Base-by-base conservation (phyloP, 1,140 invertebrate species). In the Drusus annulatus region DNA sequence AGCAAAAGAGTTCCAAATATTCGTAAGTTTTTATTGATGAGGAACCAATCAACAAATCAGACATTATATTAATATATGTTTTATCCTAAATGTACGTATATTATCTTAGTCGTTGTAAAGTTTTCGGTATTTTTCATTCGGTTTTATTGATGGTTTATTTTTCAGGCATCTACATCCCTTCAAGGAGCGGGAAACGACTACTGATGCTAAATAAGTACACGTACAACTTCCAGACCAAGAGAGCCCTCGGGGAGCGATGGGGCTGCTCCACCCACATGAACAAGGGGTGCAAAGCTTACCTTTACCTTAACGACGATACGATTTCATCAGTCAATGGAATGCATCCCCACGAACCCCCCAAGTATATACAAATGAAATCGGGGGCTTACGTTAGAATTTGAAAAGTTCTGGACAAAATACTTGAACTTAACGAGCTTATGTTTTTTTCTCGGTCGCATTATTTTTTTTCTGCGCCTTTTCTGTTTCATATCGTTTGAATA, bases 211-310 rank as follows among this genome's bases (percentile, higher is more conserved):
- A 52, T 19, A 45, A 19, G 13, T 79, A 73, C 23, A 69, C 58
- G 0, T 79, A 71, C 36, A 58, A 5, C 25, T 50, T 58, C 16
- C 50, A 71, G 51, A 21, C 13, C 17, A 71, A 31, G 45, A 10
- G 23, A 28, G 19, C 4, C 13, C 62, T 52, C 3, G 79, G 71
- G 28, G 31, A 60, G 16, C 17, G 60, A 15, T 82, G 80, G 80
- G 19, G 63, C 21, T 82, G 80, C 71, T 76, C 77, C 23, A 68
- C 77, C 2, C 71, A 73, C 13, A 36, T 56, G n/a, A 65, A 28
- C 28, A 76, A 60, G n/a, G 63, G 60, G 1, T 82, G 80, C 25
- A 79, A 28, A 13, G 80, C 77, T 31, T 8, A 74, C 15, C 52
- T 79, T 25, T 63, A 69, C 10, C 63, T 73, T 6, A n/a, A 62